Evolutionary conservation across 2,113 vertebrate species (phyloP).

Genomic region (Ammodramus savannarum): DNA sequence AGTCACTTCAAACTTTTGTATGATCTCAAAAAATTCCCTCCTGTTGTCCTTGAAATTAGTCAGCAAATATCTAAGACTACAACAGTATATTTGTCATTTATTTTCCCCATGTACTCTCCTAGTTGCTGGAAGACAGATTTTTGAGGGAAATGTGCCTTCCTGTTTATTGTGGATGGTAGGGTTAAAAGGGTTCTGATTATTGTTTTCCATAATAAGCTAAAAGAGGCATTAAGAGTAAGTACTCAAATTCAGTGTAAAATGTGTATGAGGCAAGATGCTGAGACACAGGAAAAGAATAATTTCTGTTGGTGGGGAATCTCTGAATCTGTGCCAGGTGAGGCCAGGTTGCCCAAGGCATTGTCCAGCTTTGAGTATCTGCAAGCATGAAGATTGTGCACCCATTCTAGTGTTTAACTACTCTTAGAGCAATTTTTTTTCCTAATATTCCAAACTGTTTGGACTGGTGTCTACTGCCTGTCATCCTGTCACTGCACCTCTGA

Average conservation of each 20-base stretch:
- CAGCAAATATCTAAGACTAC: not conserved
- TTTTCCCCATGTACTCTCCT: not conserved
- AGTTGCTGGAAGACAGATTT: not conserved
- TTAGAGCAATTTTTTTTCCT: not conserved
- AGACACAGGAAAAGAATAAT: not conserved
- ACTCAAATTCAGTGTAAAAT: not conserved
- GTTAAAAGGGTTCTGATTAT: not conserved
- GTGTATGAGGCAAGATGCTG: not conserved
- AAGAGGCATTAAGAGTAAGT: not conserved
- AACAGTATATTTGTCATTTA: not conserved
- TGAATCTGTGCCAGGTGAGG: not conserved
- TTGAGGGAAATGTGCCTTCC: not conserved
- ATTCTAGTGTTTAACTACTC: not conserved
- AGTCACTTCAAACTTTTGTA: not conserved
- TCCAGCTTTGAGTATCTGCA: not conserved
- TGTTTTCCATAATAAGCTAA: not conserved
- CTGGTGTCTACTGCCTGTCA: not conserved
- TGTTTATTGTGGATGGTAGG: not conserved
- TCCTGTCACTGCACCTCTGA: not conserved
- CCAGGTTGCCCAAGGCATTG: not conserved
- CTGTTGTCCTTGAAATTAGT: not conserved
- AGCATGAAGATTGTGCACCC: not conserved
- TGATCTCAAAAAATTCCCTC: not conserved
- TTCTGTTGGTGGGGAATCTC: not conserved
- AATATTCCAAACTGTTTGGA: not conserved